Evolutionary conservation across 2,888 invertebrate species (phyloP).

Genomic region (Caradrina kadenii): DNA sequence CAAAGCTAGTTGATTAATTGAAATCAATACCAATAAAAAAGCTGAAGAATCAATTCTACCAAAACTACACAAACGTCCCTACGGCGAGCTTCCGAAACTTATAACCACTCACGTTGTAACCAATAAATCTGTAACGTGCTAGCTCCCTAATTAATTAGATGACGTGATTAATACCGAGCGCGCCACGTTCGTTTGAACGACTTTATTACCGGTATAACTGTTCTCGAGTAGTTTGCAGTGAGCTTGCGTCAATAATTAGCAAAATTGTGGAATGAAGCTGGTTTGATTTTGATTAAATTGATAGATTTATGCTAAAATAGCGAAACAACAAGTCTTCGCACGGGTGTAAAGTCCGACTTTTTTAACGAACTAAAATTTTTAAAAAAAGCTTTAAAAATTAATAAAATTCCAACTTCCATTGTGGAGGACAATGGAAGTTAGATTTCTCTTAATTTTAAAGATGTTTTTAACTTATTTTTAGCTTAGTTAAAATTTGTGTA

Average conservation of each 20-base stretch:
- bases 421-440: no score
- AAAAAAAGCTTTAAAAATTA: no score
- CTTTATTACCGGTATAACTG: conserved; percentile 30
- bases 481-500: no score
- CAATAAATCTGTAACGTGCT: conserved; percentile 34
- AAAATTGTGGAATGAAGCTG: conserved; percentile 5
- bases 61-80: background rate
- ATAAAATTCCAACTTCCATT: no score
- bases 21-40: conserved; percentile 4
- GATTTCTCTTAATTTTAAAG: background rate
- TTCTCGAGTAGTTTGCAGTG: background rate
- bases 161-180: conserved; percentile 34
- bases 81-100: conserved; percentile 6
- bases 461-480: no score
- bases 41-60: background rate
- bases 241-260: conserved; percentile 12
- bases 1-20: background rate
- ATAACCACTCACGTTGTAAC: conserved; percentile 23
- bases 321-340: no score
- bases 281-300: background rate
- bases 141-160: conserved; percentile 40
- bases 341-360: no score
- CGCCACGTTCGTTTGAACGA: conserved; percentile 13
- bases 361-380: no score
- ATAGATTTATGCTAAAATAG: background rate